Evolutionary conservation across 2,888 invertebrate species (phyloP).

Genomic region (Ormyrus nitidulus): DNA sequence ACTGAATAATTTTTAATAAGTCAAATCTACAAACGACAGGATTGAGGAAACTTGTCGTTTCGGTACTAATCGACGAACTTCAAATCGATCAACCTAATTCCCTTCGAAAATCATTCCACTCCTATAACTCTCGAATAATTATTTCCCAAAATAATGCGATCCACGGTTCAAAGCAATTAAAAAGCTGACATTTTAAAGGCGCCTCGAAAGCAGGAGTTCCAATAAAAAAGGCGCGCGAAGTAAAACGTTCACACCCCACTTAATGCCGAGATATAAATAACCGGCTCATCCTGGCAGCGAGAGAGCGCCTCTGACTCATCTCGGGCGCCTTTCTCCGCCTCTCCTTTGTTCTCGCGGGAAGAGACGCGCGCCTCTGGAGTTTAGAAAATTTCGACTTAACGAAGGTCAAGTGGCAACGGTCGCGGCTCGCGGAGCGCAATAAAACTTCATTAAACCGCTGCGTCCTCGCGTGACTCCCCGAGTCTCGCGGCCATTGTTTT

Average conservation of each 20-base stretch:
- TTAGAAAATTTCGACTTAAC: slow-evolving; percentile 51
- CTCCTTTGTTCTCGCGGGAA: slow-evolving; percentile 17
- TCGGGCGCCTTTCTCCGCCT: not conserved
- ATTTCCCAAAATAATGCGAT: too few species aligned
- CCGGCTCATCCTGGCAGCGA: slow-evolving; percentile 4
- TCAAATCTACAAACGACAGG: too few species aligned
- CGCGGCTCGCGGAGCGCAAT: slow-evolving; percentile 28
- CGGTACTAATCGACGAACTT: too few species aligned
- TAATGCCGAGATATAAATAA: slow-evolving; percentile 39
- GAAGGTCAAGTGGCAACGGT: slow-evolving; percentile 51
- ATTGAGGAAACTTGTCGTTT: too few species aligned
- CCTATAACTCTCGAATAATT: too few species aligned
- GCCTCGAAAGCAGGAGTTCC: not conserved
- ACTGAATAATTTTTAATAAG: too few species aligned
- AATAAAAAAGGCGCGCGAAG: not conserved
- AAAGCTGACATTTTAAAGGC: not conserved
- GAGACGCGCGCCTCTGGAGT: slow-evolving; percentile 7
- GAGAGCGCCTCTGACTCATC: slow-evolving; percentile 2
- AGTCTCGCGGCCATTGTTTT: not conserved
- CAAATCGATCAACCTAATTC: too few species aligned
- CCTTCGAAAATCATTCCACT: too few species aligned
- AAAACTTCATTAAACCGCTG: slow-evolving; percentile 46
- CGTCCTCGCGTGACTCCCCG: slow-evolving; percentile 18
- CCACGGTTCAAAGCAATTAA: too few species aligned
- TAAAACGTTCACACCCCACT: slow-evolving; percentile 10